phyloP scores from a whole-genome alignment of 2,797 vertebrate species.

The Lepilemur septentrionalis region DNA sequence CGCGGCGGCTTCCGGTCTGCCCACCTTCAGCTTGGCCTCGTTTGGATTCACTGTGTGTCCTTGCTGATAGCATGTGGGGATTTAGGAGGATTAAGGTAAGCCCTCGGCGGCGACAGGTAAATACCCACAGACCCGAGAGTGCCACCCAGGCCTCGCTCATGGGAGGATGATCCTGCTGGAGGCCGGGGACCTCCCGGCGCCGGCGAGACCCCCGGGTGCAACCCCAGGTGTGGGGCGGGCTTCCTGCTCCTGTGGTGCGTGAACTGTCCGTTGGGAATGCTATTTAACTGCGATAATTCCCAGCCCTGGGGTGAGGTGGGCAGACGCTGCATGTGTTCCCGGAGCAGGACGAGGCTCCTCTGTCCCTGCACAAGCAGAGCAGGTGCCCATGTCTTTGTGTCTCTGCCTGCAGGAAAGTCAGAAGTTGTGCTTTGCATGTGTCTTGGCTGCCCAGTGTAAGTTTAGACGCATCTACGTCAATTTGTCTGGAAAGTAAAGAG shows the following conservation, averaged over 20 bases:
- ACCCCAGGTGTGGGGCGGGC: rapidly evolving
- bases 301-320: rapidly evolving
- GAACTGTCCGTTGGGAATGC: rapidly evolving
- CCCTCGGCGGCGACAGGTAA: neutral
- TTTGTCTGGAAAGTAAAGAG: neutral
- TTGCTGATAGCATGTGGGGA: neutral
- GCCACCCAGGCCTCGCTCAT: neutral
- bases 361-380: neutral
- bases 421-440: rapidly evolving
- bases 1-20: rapidly evolving
- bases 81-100: conserved; percentile 54
- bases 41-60: neutral
- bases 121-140: neutral
- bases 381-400: rapidly evolving
- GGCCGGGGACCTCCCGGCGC: rapidly evolving
- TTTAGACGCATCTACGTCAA: rapidly evolving
- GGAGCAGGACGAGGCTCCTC: rapidly evolving
- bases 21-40: neutral
- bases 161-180: neutral
- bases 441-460: neutral
- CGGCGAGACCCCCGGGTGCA: rapidly evolving
- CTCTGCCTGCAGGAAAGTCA: rapidly evolving
- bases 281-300: no score
- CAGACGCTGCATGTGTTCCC: rapidly evolving
- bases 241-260: rapidly evolving